A percentile compares a stretch with the other conserved stretches of the same genome.
Conservation (phyloP, 2,113 vertebrate species). For the Centropristis striata region DNA sequence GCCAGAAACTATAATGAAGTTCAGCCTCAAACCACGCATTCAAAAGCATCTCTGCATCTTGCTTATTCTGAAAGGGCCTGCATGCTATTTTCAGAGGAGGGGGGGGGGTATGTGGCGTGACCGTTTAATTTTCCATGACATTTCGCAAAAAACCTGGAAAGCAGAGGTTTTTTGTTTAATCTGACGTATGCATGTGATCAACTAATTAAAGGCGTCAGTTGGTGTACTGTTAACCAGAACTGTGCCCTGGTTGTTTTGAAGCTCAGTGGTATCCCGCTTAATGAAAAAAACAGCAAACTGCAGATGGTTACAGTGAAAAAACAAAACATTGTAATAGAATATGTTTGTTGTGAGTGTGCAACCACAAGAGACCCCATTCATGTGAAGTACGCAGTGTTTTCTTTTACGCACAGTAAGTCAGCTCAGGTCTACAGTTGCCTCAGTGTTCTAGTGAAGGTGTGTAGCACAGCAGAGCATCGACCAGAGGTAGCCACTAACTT, state of each 20-base stretch:
- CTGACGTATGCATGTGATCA: slow-evolving; percentile 82
- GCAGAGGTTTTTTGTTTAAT: slow-evolving; percentile 70
- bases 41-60: slow-evolving; percentile 57
- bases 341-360: slow-evolving; percentile 75
- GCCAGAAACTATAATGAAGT: slow-evolving; percentile 60
- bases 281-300: slow-evolving; percentile 64
- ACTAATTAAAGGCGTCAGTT: slow-evolving; percentile 77
- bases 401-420: slow-evolving; percentile 65
- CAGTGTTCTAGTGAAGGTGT: slow-evolving; percentile 70
- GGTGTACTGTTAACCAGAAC: slow-evolving; percentile 70
- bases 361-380: slow-evolving; percentile 80
- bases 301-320: slow-evolving; percentile 68
- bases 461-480: slow-evolving; percentile 47
- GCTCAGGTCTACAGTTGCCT: slow-evolving; percentile 71
- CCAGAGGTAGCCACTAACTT: slow-evolving; percentile 63
- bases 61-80: slow-evolving; percentile 63
- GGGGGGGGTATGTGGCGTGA: slow-evolving; percentile 63
- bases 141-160: slow-evolving; percentile 69
- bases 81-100: slow-evolving; percentile 77
- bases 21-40: slow-evolving; percentile 59
- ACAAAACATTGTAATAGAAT: slow-evolving; percentile 79
- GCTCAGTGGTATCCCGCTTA: slow-evolving; percentile 56
- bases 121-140: slow-evolving; percentile 83
- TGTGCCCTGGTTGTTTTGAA: slow-evolving; percentile 75
- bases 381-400: slow-evolving; percentile 61